Conservation (phyloP, 2,888 invertebrate species). For the Yponomeuta plumbellus region DNA sequence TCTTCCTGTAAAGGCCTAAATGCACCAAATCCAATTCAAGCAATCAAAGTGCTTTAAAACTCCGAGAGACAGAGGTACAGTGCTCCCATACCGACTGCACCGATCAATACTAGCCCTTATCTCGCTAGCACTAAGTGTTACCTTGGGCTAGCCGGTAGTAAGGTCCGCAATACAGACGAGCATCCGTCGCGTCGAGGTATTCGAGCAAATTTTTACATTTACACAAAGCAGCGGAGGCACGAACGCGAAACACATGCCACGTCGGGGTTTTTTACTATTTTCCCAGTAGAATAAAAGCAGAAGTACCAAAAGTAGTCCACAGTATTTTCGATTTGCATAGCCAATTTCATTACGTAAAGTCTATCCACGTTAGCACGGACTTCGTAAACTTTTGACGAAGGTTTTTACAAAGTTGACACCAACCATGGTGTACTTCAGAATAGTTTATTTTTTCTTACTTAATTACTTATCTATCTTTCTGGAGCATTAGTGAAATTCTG, state of each 20-base stretch:
- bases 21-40: not conserved
- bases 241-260: slow-evolving; percentile 38
- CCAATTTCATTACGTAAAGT: too few species aligned
- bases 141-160: not conserved
- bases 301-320: not conserved
- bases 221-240: slow-evolving; percentile 40
- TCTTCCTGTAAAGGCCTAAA: not conserved
- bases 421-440: too few species aligned
- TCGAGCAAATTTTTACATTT: slow-evolving; percentile 57
- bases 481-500: too few species aligned
- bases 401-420: too few species aligned
- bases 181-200: slow-evolving; percentile 41
- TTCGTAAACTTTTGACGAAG: too few species aligned
- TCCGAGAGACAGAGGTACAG: not conserved
- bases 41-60: not conserved
- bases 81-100: too few species aligned
- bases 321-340: too few species aligned
- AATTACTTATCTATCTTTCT: too few species aligned
- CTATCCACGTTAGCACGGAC: too few species aligned
- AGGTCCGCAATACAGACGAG: slow-evolving; percentile 27
- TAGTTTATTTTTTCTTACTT: too few species aligned
- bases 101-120: too few species aligned
- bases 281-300: not conserved
- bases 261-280: not conserved
- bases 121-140: too few species aligned